These are phyloP conservation scores for Neomorphus geoffroyi DNA, from an alignment of 2,797 vertebrate species.

Conservation along the genomic window DNA sequence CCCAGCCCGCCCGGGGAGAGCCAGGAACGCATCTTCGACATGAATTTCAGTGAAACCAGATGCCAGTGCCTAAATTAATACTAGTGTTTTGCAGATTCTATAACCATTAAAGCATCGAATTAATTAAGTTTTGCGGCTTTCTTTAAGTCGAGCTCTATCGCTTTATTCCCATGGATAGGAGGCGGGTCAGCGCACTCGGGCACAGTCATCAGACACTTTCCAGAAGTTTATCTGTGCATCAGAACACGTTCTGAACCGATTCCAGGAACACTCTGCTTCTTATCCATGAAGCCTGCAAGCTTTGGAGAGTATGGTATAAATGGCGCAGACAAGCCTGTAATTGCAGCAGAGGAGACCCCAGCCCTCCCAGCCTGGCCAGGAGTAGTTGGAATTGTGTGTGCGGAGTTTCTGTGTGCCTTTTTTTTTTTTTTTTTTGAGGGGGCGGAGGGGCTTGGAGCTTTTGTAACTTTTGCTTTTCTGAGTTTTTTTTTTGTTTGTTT, in stretches of 20 bases:
- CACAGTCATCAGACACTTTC: conserved; percentile 64
- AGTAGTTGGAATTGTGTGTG: background rate
- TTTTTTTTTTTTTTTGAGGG: background rate
- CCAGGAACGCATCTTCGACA: background rate
- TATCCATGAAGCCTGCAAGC: background rate
- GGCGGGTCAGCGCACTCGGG: conserved; percentile 66
- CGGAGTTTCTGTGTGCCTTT: background rate
- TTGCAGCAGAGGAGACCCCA: background rate
- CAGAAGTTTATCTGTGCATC: conserved; percentile 62
- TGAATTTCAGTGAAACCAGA: conserved; percentile 62
- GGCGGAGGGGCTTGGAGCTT: background rate
- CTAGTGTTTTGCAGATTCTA: conserved; percentile 64
- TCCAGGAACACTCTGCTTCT: conserved; percentile 18
- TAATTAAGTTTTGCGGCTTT: conserved; percentile 61
- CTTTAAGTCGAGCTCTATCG: conserved; percentile 60
- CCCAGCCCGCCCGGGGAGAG: background rate
- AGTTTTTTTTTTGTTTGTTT: rapidly evolving
- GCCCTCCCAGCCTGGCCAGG: background rate
- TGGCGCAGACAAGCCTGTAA: background rate
- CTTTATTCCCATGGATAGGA: conserved; percentile 66
- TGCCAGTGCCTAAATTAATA: conserved; percentile 29
- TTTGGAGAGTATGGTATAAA: background rate
- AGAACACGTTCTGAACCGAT: conserved; percentile 53
- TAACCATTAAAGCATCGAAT: conserved; percentile 67
- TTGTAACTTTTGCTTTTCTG: background rate